Evolutionary conservation across 2,113 vertebrate genomes (phyloP), one percentile per base, ranked within the genome.

Genomic region (Campylorhamphus procurvoides): DNA sequence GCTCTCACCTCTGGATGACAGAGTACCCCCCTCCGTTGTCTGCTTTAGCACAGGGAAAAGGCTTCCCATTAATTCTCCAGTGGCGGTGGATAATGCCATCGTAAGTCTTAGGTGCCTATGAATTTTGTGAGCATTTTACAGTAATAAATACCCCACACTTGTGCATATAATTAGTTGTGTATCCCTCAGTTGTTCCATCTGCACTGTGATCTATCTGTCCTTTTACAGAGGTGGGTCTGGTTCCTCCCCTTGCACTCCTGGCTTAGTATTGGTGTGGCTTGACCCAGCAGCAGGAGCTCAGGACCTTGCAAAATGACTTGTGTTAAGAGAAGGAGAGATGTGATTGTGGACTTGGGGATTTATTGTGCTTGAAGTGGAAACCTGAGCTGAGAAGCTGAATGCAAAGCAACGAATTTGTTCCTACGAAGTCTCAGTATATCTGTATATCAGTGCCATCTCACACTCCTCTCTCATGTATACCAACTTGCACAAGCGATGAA

Each of bases 1-100:
- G 63, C 95, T 94, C 94, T 96, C 96, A 90, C 91, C 94, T 96
- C 94, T 84, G 93, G 94, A 97, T 96, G 96, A 96, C 86, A 96
- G 96, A 95, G 90, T 94, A 96, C 82, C 90, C 97, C 95, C 85
- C 82, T 87, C 90, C 6, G 18, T 94, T 96, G 91, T 95, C 95
- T 90, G 87, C 93, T 89, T 95, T 91, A 96, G 88, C 35, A 7
- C 71, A 68, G 53, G 81, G 81, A 95, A 90, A 90, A 93, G 83
- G 84, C 88, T 95, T 90, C 77, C 90, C 85, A 93, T 96, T 94
- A 94, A 96, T 97, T 95, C 93, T 96, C 83, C 81, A 55, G 88
- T 90, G 84, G 90, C 64, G 2, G 29, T 92, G 59, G 86, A 87
- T 96, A 95, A 94, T 92, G 95, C 81, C 81, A 84, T 96, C 76